Evolutionary conservation across 2,888 invertebrate genomes (phyloP).

Genomic region (Polymixis lichenea): DNA sequence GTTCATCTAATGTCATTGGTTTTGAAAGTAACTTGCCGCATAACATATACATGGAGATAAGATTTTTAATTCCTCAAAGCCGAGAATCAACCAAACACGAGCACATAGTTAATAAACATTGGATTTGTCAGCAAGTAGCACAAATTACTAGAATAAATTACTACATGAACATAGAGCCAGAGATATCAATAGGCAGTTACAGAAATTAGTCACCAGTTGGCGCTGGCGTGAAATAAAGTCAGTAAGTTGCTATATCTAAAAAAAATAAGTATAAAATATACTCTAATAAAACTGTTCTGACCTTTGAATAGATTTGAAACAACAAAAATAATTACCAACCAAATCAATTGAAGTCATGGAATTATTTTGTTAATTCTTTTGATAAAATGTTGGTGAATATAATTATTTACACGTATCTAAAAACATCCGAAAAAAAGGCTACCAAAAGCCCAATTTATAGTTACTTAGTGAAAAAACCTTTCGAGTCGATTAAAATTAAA

Average conservation of each 20-base stretch:
- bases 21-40: constrained; percentile 86
- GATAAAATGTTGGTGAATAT: background rate
- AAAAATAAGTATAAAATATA: no score
- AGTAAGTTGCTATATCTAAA: constrained; percentile 51
- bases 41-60: constrained; percentile 86
- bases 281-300: background rate
- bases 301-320: background rate
- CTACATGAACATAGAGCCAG: constrained; percentile 85
- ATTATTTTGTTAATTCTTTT: background rate
- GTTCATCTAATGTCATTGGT: constrained; percentile 89
- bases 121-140: constrained; percentile 82
- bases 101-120: constrained; percentile 84
- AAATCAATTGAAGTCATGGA: background rate
- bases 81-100: constrained; percentile 80
- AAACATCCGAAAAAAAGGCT: no score
- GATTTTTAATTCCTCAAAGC: constrained; percentile 76
- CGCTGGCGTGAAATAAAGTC: constrained; percentile 72
- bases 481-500: no score
- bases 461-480: background rate
- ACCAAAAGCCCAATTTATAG: background rate
- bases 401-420: no score
- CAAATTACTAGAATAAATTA: constrained; percentile 85
- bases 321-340: background rate
- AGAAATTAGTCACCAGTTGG: constrained; percentile 83
- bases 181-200: constrained; percentile 89